phyloP scores from a whole-genome alignment of 2,113 vertebrate genomes.

The Thamnaconus septentrionalis region DNA sequence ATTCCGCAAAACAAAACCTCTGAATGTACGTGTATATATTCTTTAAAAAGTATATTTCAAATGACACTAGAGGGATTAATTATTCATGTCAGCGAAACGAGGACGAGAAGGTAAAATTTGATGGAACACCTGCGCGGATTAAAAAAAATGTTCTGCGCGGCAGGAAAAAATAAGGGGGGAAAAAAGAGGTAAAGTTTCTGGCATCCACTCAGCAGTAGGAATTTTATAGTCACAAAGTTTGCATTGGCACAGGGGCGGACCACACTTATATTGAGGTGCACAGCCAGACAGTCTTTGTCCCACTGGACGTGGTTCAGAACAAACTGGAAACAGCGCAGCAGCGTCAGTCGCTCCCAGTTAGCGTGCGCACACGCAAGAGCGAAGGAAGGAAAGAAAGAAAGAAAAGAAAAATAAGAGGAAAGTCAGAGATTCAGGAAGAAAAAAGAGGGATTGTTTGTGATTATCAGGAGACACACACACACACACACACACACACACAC shows the following conservation, averaged over 20 bases:
- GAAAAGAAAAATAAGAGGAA: constrained; percentile 4
- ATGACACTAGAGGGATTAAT: constrained; percentile 8
- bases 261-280: constrained; percentile 74
- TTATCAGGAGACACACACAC: constrained; percentile 9
- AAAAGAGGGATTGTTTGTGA: constrained; percentile 19
- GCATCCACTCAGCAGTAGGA: constrained; percentile 63
- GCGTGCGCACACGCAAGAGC: constrained; percentile 32
- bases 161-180: constrained; percentile 43
- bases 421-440: constrained; percentile 34
- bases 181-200: constrained; percentile 77
- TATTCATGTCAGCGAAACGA: background rate
- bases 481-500: constrained; percentile 33
- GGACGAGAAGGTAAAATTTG: too few relatives aligned
- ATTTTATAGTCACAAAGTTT: constrained; percentile 77
- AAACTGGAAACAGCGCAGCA: constrained; percentile 73
- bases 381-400: constrained; percentile 41
- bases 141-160: constrained; percentile 44
- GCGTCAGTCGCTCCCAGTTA: constrained; percentile 66
- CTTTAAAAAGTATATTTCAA: constrained; percentile 19
- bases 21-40: background rate
- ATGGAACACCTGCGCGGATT: constrained; percentile 46
- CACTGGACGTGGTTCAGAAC: constrained; percentile 74
- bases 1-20: constrained; percentile 7
- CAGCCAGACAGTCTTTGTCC: constrained; percentile 77
- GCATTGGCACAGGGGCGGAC: constrained; percentile 68